phyloP scores from a whole-genome alignment of 2,797 vertebrate genomes.

The Apogon talboti region DNA sequence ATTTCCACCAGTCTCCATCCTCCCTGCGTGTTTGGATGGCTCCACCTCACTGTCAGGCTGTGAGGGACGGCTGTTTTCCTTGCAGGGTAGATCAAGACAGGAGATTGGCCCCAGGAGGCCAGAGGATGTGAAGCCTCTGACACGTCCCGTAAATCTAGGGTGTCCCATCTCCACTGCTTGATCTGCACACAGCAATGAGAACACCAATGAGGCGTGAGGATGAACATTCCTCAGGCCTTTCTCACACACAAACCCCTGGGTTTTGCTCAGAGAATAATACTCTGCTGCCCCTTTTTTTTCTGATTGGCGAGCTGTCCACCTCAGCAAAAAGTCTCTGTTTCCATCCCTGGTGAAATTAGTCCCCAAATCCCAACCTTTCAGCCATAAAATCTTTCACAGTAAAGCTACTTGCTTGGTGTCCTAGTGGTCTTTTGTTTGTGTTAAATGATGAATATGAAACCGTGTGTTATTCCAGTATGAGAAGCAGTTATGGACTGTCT shows the following conservation, averaged over 20 bases:
- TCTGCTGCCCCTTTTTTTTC: slow-evolving; percentile 46
- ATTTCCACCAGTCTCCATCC: slow-evolving; percentile 72
- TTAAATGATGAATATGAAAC: slow-evolving; percentile 72
- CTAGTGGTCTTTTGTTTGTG: slow-evolving; percentile 56
- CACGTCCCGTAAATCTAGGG: slow-evolving; percentile 81
- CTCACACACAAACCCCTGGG: slow-evolving; percentile 69
- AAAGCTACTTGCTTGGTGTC: slow-evolving; percentile 54
- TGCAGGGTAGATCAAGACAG: slow-evolving; percentile 81
- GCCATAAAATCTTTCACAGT: slow-evolving; percentile 64
- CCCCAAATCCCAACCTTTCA: slow-evolving; percentile 40
- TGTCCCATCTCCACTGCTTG: slow-evolving; percentile 78
- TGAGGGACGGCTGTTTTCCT: slow-evolving; percentile 82
- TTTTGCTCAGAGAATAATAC: slow-evolving; percentile 65
- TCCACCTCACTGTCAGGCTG: slow-evolving; percentile 79
- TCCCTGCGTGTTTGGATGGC: slow-evolving; percentile 76
- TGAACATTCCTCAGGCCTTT: slow-evolving; percentile 82
- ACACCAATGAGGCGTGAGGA: slow-evolving; percentile 85
- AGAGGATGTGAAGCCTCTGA: slow-evolving; percentile 80
- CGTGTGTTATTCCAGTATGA: slow-evolving; percentile 64
- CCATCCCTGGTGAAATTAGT: slow-evolving; percentile 48
- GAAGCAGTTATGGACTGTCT: slow-evolving; percentile 45
- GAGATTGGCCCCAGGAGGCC: slow-evolving; percentile 76
- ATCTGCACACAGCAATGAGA: slow-evolving; percentile 73
- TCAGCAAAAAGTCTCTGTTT: slow-evolving; percentile 60
- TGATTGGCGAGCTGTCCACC: slow-evolving; percentile 57